Percentiles rank a stretch among this genome's conserved stretches.
phyloP scores from a whole-genome alignment of 2,888 invertebrate species.

The Tupiocoris notatus region DNA sequence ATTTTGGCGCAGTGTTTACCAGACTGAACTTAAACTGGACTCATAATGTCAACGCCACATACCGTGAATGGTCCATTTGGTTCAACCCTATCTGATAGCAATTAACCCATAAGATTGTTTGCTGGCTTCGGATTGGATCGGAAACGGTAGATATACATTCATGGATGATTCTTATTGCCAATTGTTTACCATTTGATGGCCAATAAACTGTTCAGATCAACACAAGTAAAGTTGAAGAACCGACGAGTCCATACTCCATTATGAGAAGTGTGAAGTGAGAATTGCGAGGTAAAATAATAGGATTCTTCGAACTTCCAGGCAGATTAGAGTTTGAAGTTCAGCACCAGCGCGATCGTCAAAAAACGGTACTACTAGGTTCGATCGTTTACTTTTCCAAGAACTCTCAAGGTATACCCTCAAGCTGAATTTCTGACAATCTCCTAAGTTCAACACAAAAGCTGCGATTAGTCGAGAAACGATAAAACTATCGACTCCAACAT shows the following conservation, averaged over 20 bases:
- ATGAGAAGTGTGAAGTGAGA: slow-evolving; percentile 23
- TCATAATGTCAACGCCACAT: too few species aligned
- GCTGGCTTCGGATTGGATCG: neutral
- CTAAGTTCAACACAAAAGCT: too few species aligned
- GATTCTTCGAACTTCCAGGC: slow-evolving; percentile 20
- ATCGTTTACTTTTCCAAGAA: too few species aligned
- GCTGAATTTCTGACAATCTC: too few species aligned
- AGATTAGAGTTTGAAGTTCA: slow-evolving; percentile 9
- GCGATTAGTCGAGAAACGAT: too few species aligned
- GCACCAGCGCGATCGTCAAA: slow-evolving; percentile 44
- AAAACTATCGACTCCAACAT: too few species aligned
- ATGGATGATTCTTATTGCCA: neutral
- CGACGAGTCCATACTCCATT: slow-evolving; percentile 35
- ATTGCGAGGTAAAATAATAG: slow-evolving; percentile 40
- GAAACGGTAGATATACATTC: slow-evolving; percentile 41
- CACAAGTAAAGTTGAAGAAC: slow-evolving; percentile 18
- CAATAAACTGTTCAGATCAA: slow-evolving; percentile 35
- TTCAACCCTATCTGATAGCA: slow-evolving; percentile 32
- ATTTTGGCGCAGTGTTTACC: slow-evolving; percentile 16
- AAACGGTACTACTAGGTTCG: slow-evolving; percentile 39
- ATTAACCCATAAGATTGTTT: slow-evolving; percentile 43
- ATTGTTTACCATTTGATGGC: slow-evolving; percentile 26
- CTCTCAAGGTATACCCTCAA: too few species aligned
- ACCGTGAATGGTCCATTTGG: slow-evolving; percentile 22
- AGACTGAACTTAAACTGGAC: slow-evolving; percentile 39